Conservation (phyloP, 2,888 invertebrate genomes). For the Lingula anatina region DNA sequence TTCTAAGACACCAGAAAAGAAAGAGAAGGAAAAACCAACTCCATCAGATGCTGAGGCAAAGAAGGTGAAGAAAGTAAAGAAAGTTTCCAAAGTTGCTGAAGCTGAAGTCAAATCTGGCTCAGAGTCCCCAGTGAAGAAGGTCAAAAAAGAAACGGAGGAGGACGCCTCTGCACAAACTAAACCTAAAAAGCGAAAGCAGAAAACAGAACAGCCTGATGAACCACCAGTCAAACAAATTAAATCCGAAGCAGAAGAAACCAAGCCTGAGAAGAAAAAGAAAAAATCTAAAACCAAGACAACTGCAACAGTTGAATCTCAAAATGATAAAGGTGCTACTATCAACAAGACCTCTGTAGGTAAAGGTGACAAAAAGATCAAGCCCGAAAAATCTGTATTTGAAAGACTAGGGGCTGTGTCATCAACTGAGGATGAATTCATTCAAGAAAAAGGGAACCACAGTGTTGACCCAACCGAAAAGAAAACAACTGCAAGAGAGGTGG, state of each 20-base stretch:
- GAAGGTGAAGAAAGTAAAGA: constrained; percentile 2
- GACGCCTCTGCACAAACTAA: background rate
- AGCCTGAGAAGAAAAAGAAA: background rate
- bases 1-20: constrained; percentile 7
- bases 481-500: constrained; percentile 1
- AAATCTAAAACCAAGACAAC: background rate
- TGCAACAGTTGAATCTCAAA: too few species aligned
- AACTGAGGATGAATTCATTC: background rate
- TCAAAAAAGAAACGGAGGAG: constrained; percentile 6
- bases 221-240: too few species aligned
- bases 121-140: background rate
- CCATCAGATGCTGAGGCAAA: background rate
- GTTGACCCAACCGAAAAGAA: constrained; percentile 1
- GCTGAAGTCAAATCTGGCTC: background rate
- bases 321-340: constrained; percentile 3
- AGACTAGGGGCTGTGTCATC: background rate
- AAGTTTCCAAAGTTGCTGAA: background rate
- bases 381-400: too few species aligned
- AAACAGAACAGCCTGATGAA: background rate
- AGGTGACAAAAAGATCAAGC: too few species aligned
- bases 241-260: constrained; percentile 5
- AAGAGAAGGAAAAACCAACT: constrained; percentile 10
- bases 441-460: background rate
- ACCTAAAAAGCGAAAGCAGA: background rate
- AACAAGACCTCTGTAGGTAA: too few species aligned